Evolutionary conservation across 2,113 vertebrate genomes (phyloP).

Genomic region (Odocoileus hemionus): DNA sequence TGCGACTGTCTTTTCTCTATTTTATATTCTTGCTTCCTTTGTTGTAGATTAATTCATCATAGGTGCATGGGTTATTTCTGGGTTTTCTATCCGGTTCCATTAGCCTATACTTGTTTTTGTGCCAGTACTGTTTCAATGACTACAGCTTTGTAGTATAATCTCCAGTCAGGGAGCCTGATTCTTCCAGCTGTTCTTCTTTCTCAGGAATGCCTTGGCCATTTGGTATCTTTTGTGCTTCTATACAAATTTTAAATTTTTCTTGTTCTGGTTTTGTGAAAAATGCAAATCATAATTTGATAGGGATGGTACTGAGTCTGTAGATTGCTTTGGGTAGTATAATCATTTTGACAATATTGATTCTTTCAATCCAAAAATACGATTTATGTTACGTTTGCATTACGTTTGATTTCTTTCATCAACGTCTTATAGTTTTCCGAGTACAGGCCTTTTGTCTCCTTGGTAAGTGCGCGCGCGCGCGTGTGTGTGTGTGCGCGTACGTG

Average conservation of each 20-base stretch:
- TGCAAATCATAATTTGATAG: not conserved
- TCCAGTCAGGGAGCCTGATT: not conserved
- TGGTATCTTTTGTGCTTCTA: not conserved
- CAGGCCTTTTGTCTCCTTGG: not conserved
- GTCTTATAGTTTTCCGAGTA: not conserved
- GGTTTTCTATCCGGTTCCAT: not conserved
- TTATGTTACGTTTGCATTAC: not conserved
- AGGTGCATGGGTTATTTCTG: not conserved
- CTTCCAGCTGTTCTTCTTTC: not conserved
- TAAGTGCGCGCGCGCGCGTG: not conserved
- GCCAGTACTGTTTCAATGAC: not conserved
- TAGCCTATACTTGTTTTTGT: not conserved
- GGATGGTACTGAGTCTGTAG: not conserved
- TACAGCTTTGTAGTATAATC: not conserved
- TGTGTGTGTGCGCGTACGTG: not conserved
- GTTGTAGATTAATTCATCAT: not conserved
- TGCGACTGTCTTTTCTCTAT: not conserved
- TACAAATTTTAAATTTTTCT: not conserved
- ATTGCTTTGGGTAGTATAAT: not conserved
- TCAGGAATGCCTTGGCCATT: not conserved
- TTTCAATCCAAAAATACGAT: not conserved
- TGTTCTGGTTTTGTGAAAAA: not conserved
- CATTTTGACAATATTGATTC: not conserved
- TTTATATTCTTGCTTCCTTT: not conserved
- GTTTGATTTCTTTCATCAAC: not conserved